Evolutionary conservation across 2,113 vertebrate genomes (phyloP), one percentile per base, ranked within the genome.

Genomic region (Eretmochelys imbricata): DNA sequence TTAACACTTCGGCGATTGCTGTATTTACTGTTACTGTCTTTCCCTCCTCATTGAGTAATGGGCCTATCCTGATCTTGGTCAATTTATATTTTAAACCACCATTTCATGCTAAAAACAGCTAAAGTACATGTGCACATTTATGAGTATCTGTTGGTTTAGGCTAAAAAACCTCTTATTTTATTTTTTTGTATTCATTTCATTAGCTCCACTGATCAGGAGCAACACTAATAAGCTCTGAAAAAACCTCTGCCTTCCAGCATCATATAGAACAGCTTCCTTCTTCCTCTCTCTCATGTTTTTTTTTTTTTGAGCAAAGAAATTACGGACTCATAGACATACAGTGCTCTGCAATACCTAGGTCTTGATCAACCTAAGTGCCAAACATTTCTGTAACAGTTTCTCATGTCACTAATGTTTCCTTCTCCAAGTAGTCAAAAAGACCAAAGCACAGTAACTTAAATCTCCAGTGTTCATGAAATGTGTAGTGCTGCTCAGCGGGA

Each of bases 211-310:
- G 93, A 93, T 69, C 48, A 87, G 80, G 50, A 95, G 87, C 76
- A 85, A 51, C 88, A 93, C 96, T 96, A 91, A 89, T 96, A 93
- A 93, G 48, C 75, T 87, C 90, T 87, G 82, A 84, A 79, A 90
- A 96, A 0, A 7, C 65, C 87, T 88, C 86, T 87, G 48, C 55
- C 13, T 96, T 88, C 96, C 78, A 94, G 11, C 86, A 72, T 96
- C 88, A 78, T 80, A 92, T 80, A 82, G 42, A 78, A 87, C 48
- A 94, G 80, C 19, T 80, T 84, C n/a, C 89, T 81, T 51, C 85
- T 49, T 72, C 57, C 17, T 93, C 87, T 96, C 57, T 54, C 84
- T 7, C 13, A 78, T 51, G 22, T 62, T 62, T 94, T 97, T 93
- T 38, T 38, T 93, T 38, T n/a, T 42, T 80, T 83, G 80, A 85